Base-by-base conservation (phyloP, 1,140 invertebrate species). In the Trachymyrmex septentrionalis region DNA sequence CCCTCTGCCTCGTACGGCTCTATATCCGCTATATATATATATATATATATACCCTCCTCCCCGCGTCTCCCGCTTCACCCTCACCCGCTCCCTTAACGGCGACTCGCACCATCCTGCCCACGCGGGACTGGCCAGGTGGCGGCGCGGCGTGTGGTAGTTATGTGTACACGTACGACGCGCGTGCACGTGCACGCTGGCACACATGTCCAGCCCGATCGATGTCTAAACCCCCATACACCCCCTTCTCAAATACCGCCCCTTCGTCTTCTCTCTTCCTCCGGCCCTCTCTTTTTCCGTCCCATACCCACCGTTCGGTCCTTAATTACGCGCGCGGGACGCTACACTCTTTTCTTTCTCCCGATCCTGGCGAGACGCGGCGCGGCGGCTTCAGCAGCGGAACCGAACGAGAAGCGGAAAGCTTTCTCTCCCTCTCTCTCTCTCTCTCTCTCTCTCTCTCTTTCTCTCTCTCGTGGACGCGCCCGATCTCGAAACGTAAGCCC, bases 271-370 rank as follows among this genome's bases (percentile, higher is more conserved):
- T 90, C 57, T 48, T 61, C 55, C 73, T 44, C 59, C 63, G 21
- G 48, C 73, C 30, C 4, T 34, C 30, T 34, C 30, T 7, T 85
- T 77, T 77, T 72, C 67, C 76, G 14, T 27, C 66, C 81, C 86
- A 38, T 67, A 67, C 67, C 84, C 85, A 69, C 71, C 57, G 63
- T 71, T 88, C 69, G 92, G 93, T 93, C 92, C 93, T 94, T 94
- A 94, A 94, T 94, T 94, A 94, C 93, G 90, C 92, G 88, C 93
- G 88, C 90, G 86, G 90, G 73, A 91, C 85, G 88, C 53, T 87
- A 86, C 69, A 81, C 67, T 87, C 87, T 90, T 80, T 91, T 85
- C 78, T 84, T 87, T 76, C 64, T 86, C 48, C 48, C 34, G 55
- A 24, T 34, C 73, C 21, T 27, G 61, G 34, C 63, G 64, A 78